Evolutionary conservation across 2,888 invertebrate species (phyloP), one percentile per base, ranked within the genome.

Genomic region (Furcula furcula): DNA sequence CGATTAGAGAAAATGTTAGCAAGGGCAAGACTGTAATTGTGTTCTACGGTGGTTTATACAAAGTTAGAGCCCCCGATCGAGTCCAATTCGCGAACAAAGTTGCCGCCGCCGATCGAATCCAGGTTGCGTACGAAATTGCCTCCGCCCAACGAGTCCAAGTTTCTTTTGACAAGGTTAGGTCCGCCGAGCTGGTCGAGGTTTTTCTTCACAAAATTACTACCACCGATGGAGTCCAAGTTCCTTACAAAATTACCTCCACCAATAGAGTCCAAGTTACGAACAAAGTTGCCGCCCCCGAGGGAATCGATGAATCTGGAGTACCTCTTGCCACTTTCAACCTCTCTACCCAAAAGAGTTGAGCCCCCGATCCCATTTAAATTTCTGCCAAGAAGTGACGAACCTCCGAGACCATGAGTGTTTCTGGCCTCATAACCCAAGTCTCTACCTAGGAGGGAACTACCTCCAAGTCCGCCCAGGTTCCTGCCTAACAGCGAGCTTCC

Each of bases 1-100:
- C 37, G 28, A 52, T 46, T 47, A 53, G 41, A 34, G 47, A 48
- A 51, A 55, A 46, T 49, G 46, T 46, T 42, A 37, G 31, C 28
- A 32, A 40, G 36, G 39, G 28, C 34, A 43, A 29, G 28, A 54
- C 27, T 39, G 47, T 54, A 28, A 44, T 44, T 31, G 26, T 23
- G 25, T 29, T 36, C 26, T 36, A 34, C 31, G 26, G 44, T 27
- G 29, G 26, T 61, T 74, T 66, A 34, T 87, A 88, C 77, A 11
- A 90, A 75, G 63, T 91, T 90, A 11, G 85, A 86, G 1, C 90
- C 90, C 2, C 91, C 90, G 3, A 91, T 67, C 1, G 86, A 78
- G 50, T 90, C 90, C 29, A 90, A 55, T 46, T 78, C 80, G 6
- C 85, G 67, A 87, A 88, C 77, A 11, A 90, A 75, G 63, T 91